Conservation (phyloP, 2,888 invertebrate genomes). For the Lasioglossum marginatum region DNA sequence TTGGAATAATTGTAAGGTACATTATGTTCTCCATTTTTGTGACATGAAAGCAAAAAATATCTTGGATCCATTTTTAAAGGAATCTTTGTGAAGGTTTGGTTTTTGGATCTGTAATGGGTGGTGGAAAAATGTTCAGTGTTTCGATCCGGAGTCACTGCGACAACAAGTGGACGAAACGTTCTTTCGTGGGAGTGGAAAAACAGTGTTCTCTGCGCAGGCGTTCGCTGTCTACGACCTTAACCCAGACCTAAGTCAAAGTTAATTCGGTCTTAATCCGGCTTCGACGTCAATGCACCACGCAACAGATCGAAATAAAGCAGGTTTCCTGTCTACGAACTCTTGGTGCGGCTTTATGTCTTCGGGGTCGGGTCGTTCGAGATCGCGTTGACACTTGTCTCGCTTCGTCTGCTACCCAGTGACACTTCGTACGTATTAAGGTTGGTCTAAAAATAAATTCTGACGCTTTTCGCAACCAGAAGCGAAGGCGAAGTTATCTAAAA, state of each 20-base stretch:
- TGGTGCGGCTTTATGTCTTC: not conserved
- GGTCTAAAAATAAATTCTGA: not conserved
- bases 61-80: not conserved
- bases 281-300: conserved; percentile 30
- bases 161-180: not conserved
- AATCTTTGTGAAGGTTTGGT: not conserved
- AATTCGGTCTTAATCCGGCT: conserved; percentile 48
- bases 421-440: not conserved
- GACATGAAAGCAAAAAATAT: not conserved
- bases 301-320: conserved; percentile 11
- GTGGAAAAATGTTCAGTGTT: not conserved
- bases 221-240: conserved; percentile 42
- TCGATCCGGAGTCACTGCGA: not conserved
- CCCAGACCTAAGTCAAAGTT: conserved; percentile 56
- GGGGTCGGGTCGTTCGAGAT: not conserved
- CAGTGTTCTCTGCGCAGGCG: conserved; percentile 31
- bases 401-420: not conserved
- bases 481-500: not conserved
- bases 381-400: not conserved
- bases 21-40: not conserved
- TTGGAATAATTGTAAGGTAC: too few species aligned
- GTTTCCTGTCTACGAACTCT: not conserved
- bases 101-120: not conserved
- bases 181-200: not conserved
- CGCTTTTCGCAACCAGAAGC: not conserved